Conservation (phyloP, 2,797 vertebrate genomes). For the Morelia viridis region DNA sequence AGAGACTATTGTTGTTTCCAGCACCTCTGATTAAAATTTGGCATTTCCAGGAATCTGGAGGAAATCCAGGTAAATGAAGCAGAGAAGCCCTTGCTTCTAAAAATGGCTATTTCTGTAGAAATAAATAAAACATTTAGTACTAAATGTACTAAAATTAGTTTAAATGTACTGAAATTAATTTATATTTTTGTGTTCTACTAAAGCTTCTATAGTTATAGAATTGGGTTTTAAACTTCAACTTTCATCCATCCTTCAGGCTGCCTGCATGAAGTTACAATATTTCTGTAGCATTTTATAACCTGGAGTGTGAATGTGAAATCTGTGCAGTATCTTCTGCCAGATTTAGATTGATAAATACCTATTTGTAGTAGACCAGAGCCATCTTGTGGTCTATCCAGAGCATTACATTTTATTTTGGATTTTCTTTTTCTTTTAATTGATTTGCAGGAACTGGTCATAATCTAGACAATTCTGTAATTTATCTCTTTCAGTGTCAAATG, state of each 20-base stretch:
- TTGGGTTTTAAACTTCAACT: background rate
- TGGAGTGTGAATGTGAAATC: background rate
- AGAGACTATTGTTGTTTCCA: background rate
- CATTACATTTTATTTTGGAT: background rate
- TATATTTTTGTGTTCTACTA: background rate
- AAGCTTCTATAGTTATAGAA: background rate
- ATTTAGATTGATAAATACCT: background rate
- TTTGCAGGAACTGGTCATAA: background rate
- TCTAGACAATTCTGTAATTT: background rate
- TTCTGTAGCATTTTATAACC: background rate
- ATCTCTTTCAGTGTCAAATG: background rate
- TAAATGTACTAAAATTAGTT: too few species aligned
- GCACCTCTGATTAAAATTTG: background rate
- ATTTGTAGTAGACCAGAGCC: background rate
- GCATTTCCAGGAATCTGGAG: background rate
- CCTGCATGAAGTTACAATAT: background rate
- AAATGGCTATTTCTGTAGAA: background rate
- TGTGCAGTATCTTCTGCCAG: background rate
- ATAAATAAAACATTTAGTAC: background rate
- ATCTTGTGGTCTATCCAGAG: background rate
- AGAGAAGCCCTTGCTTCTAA: background rate
- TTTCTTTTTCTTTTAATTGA: background rate
- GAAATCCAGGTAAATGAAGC: background rate
- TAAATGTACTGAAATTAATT: background rate
- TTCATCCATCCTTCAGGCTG: background rate